A percentile compares a stretch with the other conserved stretches of the same genome.
Conservation (phyloP, 2,888 invertebrate species). For the Dendrolimus houi region DNA sequence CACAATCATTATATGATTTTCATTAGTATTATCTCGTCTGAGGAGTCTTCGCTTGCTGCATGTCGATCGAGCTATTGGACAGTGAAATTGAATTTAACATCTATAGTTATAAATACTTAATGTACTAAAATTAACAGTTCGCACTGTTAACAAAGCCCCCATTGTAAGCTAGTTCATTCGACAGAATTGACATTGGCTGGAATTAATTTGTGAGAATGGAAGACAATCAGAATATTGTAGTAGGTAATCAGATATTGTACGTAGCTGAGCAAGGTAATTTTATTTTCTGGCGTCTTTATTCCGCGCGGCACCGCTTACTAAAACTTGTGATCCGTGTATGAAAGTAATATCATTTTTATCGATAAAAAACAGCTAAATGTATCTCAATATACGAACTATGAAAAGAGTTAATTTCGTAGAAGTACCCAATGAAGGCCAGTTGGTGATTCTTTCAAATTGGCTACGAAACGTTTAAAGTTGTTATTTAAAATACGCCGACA, state of each 20-base stretch:
- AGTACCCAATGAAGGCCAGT: too few species aligned
- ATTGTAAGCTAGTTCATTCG: neutral
- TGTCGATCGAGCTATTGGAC: too few species aligned
- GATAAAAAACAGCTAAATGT: too few species aligned
- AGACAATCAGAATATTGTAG: neutral
- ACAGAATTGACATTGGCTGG: neutral
- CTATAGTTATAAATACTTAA: neutral
- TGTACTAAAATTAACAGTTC: neutral
- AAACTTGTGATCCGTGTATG: too few species aligned
- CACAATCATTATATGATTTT: too few species aligned
- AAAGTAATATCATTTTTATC: too few species aligned
- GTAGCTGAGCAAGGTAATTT: neutral
- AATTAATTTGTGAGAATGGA: neutral
- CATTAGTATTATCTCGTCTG: constrained; percentile 6
- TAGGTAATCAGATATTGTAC: neutral
- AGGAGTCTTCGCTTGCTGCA: neutral
- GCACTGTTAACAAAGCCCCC: neutral
- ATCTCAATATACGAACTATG: too few species aligned
- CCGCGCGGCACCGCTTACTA: neutral
- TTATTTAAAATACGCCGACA: too few species aligned
- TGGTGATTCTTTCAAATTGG: too few species aligned
- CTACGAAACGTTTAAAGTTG: too few species aligned
- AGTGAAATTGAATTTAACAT: too few species aligned
- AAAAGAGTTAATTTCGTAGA: too few species aligned
- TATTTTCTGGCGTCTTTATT: neutral